Conservation (phyloP, 2,113 vertebrate species). For the Motacilla tschutschensis region DNA sequence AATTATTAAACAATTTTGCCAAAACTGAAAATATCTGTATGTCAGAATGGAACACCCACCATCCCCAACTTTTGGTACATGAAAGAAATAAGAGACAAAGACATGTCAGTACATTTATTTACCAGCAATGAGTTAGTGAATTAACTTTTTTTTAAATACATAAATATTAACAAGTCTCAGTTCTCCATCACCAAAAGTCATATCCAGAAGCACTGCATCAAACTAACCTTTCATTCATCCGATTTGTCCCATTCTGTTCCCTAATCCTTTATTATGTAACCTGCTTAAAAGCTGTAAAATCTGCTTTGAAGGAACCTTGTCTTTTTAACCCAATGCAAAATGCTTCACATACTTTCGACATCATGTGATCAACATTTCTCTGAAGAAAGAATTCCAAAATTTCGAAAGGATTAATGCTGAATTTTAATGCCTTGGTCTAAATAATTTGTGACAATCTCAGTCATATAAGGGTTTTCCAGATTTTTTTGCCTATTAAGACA, state of each 20-base stretch:
- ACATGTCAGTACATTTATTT: background rate
- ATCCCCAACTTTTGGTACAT: background rate
- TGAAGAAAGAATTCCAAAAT: slow-evolving; percentile 5
- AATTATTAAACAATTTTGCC: background rate
- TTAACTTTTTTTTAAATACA: background rate
- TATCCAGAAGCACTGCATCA: background rate
- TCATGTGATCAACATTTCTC: slow-evolving; percentile 12
- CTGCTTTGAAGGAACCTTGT: slow-evolving; percentile 48
- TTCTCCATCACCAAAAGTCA: background rate
- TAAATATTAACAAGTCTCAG: background rate
- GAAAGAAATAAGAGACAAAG: background rate
- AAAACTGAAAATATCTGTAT: background rate
- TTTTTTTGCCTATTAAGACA: background rate
- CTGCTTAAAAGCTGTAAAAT: slow-evolving; percentile 59
- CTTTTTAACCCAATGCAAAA: slow-evolving; percentile 35
- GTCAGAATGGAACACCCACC: background rate
- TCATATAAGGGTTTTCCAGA: background rate
- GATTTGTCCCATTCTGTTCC: slow-evolving; percentile 45
- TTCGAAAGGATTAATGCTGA: background rate
- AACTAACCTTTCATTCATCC: slow-evolving; percentile 37
- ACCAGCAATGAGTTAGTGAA: background rate
- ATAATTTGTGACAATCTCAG: background rate
- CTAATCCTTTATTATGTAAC: slow-evolving; percentile 59
- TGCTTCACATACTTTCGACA: slow-evolving; percentile 31
- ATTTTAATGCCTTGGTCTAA: background rate